These are phyloP conservation scores for Apeira syringaria DNA, from an alignment of 2,888 invertebrate species.

Conservation along the genomic window DNA sequence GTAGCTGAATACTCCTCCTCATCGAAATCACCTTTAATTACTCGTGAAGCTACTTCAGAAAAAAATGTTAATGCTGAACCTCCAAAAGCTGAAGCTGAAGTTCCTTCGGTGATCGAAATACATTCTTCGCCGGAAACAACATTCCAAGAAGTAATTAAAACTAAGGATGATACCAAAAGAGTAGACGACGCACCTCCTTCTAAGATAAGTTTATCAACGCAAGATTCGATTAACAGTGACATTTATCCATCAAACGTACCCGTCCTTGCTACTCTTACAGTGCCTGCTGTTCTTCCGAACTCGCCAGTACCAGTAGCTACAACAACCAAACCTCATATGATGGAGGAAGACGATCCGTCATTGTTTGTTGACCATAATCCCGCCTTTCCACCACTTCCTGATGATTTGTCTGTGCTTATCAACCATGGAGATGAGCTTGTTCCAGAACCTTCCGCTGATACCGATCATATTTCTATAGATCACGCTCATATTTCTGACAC, in stretches of 20 bases:
- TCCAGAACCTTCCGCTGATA: constrained; percentile 57
- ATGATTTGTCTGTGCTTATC: constrained; percentile 65
- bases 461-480: constrained; percentile 44
- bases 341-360: constrained; percentile 68
- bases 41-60: constrained; percentile 71
- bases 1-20: constrained; percentile 67
- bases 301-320: constrained; percentile 39
- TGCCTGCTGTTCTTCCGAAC: constrained; percentile 40
- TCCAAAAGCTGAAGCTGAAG: constrained; percentile 51
- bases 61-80: constrained; percentile 43
- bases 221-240: constrained; percentile 61
- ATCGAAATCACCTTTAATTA: constrained; percentile 69
- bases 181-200: constrained; percentile 55
- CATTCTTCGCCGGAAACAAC: constrained; percentile 38
- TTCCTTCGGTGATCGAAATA: constrained; percentile 50
- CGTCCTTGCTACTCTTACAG: constrained; percentile 52
- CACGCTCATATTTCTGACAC: constrained; percentile 45
- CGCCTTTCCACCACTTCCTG: constrained; percentile 74
- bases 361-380: constrained; percentile 66
- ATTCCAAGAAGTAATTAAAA: constrained; percentile 41
- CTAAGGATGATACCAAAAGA: constrained; percentile 41
- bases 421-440: constrained; percentile 71
- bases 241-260: constrained; percentile 58
- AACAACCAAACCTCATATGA: constrained; percentile 56
- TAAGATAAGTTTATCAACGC: constrained; percentile 66